Percentiles rank a stretch among this genome's conserved stretches.
phyloP scores from a whole-genome alignment of 2,113 vertebrate species.

The Coregonus clupeaformis region DNA sequence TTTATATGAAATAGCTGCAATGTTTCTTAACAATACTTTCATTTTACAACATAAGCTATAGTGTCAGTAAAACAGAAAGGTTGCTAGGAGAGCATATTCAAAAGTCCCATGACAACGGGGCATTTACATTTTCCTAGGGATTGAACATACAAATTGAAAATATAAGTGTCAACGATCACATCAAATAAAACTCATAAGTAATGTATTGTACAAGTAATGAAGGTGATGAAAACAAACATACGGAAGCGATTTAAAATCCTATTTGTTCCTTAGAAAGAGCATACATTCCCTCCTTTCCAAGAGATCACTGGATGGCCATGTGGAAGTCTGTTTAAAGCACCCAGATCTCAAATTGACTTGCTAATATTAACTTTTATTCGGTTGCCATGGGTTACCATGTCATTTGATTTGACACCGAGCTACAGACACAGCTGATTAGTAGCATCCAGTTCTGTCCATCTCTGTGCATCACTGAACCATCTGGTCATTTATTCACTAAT shows the following conservation, averaged over 20 bases:
- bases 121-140: conserved; percentile 2
- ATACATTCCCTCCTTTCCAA: conserved; percentile 70
- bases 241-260: conserved; percentile 55
- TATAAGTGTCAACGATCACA: conserved; percentile 52
- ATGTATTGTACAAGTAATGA: conserved; percentile 10
- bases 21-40: not conserved
- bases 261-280: conserved; percentile 46
- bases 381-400: conserved; percentile 99
- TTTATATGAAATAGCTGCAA: not conserved
- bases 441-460: conserved; percentile 99
- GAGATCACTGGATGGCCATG: conserved; percentile 78
- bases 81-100: conserved; percentile 6
- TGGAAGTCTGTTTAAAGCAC: conserved; percentile 94
- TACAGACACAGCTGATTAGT: conserved; percentile 99
- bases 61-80: no score
- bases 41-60: no score
- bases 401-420: conserved; percentile 99
- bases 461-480: conserved; percentile 99
- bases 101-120: conserved; percentile 10
- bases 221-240: conserved; percentile 24
- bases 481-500: conserved; percentile 99
- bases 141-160: conserved; percentile 13
- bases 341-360: conserved; percentile 99
- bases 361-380: conserved; percentile 99
- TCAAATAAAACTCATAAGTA: conserved; percentile 33